Evolutionary conservation across 2,797 vertebrate genomes (phyloP).

Genomic region (Thripadectes ignobilis): DNA sequence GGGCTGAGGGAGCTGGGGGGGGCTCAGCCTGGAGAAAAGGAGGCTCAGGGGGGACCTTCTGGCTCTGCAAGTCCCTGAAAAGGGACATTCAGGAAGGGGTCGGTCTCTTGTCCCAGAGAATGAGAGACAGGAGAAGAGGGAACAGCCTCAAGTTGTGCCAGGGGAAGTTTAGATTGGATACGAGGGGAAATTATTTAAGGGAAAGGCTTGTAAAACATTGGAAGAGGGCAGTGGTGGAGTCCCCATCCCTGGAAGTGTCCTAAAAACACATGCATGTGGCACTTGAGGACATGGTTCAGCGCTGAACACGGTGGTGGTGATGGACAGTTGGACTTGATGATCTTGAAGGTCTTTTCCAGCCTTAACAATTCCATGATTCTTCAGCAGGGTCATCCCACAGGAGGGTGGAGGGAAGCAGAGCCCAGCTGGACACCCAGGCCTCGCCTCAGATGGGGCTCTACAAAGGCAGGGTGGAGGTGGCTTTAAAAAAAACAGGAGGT

Average conservation of each 20-base stretch:
- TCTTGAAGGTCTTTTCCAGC: not conserved
- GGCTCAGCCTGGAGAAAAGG: not conserved
- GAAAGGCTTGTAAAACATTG: not conserved
- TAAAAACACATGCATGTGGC: rapidly evolving
- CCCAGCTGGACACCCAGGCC: not conserved
- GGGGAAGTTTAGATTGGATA: rapidly evolving
- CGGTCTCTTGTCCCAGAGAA: not conserved
- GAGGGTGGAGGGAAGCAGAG: not conserved
- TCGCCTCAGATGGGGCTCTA: rapidly evolving
- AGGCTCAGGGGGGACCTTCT: not conserved
- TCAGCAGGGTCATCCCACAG: not conserved
- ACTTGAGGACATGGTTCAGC: no score
- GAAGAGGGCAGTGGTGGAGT: not conserved
- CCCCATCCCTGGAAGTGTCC: not conserved
- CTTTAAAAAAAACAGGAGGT: not conserved
- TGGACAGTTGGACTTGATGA: not conserved
- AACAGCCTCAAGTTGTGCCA: rapidly evolving
- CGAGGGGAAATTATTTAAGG: not conserved
- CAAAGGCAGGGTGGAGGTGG: not conserved
- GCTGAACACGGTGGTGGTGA: rapidly evolving
- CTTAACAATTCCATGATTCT: not conserved
- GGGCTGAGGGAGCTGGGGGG: not conserved
- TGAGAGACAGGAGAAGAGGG: not conserved
- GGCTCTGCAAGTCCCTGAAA: not conserved
- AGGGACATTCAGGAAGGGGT: not conserved